A percentile compares a stretch with the other conserved stretches of the same genome.
Conservation (phyloP, 2,888 invertebrate species). For the Eupithecia exiguata region DNA sequence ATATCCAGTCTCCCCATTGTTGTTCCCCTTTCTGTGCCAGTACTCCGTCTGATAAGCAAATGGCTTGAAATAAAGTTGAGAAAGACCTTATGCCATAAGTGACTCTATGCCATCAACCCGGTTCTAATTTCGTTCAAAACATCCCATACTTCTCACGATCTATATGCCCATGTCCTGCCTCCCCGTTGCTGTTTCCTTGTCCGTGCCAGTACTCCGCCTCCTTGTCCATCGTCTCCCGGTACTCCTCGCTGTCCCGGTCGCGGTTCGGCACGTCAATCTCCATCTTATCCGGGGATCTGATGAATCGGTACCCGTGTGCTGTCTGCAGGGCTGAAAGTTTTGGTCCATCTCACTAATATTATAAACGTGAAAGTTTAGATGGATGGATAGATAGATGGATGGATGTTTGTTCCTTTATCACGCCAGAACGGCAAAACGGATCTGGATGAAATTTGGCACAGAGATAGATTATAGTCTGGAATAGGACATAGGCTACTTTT, state of each 20-base stretch:
- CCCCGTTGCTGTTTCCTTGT: constrained; percentile 45
- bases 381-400: no score
- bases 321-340: constrained; percentile 24
- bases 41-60: constrained; percentile 46
- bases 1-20: constrained; percentile 44
- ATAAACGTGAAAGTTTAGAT: no score
- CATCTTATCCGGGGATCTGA: constrained; percentile 55
- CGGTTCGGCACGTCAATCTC: constrained; percentile 51
- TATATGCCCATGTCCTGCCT: constrained; percentile 45
- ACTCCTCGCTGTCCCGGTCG: constrained; percentile 40
- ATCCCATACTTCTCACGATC: constrained; percentile 40
- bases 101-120: no score
- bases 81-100: no score
- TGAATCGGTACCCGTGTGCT: constrained; percentile 36
- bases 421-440: no score
- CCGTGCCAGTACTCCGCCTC: constrained; percentile 53
- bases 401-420: no score
- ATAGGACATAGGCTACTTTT: no score
- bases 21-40: constrained; percentile 50
- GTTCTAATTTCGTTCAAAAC: no score
- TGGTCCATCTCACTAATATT: no score
- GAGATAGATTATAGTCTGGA: no score
- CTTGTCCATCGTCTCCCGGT: constrained; percentile 47
- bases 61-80: no score
- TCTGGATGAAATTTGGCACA: no score